A percentile compares a stretch with the other conserved stretches of the same genome.
These are phyloP conservation scores for Panopea generosa DNA, from an alignment of 2,888 invertebrate species.

Conservation along the genomic window DNA sequence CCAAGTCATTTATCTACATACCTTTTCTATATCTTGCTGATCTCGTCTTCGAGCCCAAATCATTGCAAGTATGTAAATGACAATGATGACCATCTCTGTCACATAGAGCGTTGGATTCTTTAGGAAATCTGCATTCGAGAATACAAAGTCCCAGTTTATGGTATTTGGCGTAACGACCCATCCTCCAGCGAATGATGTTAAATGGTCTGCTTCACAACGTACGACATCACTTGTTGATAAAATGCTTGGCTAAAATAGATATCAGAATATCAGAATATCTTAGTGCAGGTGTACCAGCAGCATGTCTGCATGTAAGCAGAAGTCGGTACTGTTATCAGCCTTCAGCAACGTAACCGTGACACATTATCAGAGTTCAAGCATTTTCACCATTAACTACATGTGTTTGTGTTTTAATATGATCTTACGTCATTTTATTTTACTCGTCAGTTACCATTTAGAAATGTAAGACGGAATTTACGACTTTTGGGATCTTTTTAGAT, in stretches of 20 bases:
- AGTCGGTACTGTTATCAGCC: neutral
- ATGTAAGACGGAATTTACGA: too few relatives aligned
- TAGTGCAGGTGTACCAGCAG: too few relatives aligned
- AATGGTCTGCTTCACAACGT: conserved; percentile 83
- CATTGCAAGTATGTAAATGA: conserved; percentile 83
- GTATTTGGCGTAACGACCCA: conserved; percentile 86
- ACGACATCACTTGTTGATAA: conserved; percentile 66
- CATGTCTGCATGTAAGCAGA: neutral
- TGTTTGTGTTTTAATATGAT: too few relatives aligned
- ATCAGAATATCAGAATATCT: neutral
- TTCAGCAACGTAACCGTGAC: conserved; percentile 4
- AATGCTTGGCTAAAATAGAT: conserved; percentile 61
- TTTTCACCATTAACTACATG: too few relatives aligned
- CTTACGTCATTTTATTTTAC: too few relatives aligned
- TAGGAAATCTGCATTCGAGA: conserved; percentile 85
- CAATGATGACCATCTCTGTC: conserved; percentile 84
- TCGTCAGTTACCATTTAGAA: too few relatives aligned
- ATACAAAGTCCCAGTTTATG: conserved; percentile 86
- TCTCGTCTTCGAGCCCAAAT: conserved; percentile 86
- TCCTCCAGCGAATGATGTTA: conserved; percentile 86
- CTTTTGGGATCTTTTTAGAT: too few relatives aligned
- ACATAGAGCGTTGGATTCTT: conserved; percentile 86
- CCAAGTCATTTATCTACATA: conserved; percentile 69
- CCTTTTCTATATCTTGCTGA: conserved; percentile 84
- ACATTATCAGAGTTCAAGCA: too few relatives aligned